These are phyloP conservation scores for Acyrthosiphon pisum DNA, from an alignment of 1,140 invertebrate genomes.

Conservation along the genomic window DNA sequence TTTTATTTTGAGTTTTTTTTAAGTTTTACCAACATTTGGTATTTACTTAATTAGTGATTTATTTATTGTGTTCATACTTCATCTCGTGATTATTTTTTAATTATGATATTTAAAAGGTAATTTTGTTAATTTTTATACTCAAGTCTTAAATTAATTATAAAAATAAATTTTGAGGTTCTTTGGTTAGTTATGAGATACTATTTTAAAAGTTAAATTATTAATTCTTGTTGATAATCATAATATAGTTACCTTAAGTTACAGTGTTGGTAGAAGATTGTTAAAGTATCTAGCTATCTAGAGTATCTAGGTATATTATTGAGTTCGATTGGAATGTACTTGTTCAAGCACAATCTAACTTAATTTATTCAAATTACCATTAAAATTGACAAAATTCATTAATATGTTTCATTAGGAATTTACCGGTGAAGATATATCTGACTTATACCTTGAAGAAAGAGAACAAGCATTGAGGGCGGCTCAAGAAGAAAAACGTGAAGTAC, in stretches of 20 bases:
- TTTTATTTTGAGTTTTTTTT: too few species aligned
- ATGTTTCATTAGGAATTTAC: constrained; percentile 83
- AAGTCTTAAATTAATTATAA: not conserved
- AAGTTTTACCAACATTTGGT: too few species aligned
- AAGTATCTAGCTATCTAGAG: too few species aligned
- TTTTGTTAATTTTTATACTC: not conserved
- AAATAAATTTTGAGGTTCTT: not conserved
- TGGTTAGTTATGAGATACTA: not conserved
- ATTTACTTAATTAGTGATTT: not conserved
- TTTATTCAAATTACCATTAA: not conserved
- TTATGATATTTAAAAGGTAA: too few species aligned
- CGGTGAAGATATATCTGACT: constrained; percentile 95
- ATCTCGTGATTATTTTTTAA: too few species aligned
- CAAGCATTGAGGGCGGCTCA: constrained; percentile 85
- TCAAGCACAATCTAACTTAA: not conserved
- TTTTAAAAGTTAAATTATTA: not conserved
- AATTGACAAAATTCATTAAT: not conserved
- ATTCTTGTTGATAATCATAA: not conserved
- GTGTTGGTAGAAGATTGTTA: not conserved
- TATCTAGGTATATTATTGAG: not conserved
- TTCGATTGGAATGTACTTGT: not conserved
- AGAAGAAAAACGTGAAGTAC: constrained; percentile 90
- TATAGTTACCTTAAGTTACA: not conserved
- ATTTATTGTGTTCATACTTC: not conserved
- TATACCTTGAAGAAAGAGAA: constrained; percentile 96